Evolutionary conservation across 2,113 vertebrate species (phyloP).

Genomic region (Catharus fuscescens): DNA sequence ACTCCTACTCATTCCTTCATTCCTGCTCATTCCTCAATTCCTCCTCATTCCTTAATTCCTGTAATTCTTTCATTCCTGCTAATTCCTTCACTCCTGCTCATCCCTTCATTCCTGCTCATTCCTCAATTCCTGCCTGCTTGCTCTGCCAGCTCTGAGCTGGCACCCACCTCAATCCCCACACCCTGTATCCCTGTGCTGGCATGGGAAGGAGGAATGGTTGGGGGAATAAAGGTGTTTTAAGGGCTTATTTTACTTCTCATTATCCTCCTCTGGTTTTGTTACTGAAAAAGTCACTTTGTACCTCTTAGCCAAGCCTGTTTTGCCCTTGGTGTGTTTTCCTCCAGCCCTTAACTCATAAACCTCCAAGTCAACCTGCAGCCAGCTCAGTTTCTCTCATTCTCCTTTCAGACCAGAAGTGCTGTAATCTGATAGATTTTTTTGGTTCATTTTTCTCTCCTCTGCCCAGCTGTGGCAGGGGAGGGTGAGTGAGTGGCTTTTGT

Average conservation of each 20-base stretch:
- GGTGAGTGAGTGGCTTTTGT: background rate
- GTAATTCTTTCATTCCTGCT: too few relatives aligned
- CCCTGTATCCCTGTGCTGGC: accelerated
- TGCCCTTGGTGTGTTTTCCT: background rate
- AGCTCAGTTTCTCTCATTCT: background rate
- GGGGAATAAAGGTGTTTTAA: background rate
- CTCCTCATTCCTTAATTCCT: too few relatives aligned
- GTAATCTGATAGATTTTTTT: background rate
- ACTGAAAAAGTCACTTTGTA: background rate
- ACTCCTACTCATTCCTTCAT: too few relatives aligned
- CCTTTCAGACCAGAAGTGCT: background rate
- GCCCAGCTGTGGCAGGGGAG: background rate
- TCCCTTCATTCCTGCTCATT: too few relatives aligned
- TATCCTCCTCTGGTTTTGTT: background rate
- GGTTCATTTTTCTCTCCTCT: background rate
- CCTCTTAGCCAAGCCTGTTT: background rate
- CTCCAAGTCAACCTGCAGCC: background rate
- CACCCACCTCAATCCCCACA: accelerated
- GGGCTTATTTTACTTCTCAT: background rate
- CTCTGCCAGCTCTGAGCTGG: too few relatives aligned
- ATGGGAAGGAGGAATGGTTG: background rate
- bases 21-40: too few relatives aligned
- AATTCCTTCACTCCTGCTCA: too few relatives aligned
- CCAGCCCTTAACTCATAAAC: background rate
- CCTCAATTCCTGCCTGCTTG: too few relatives aligned